Base-by-base conservation (phyloP, 2,888 invertebrate genomes). In the Nymphalis c-album region DNA sequence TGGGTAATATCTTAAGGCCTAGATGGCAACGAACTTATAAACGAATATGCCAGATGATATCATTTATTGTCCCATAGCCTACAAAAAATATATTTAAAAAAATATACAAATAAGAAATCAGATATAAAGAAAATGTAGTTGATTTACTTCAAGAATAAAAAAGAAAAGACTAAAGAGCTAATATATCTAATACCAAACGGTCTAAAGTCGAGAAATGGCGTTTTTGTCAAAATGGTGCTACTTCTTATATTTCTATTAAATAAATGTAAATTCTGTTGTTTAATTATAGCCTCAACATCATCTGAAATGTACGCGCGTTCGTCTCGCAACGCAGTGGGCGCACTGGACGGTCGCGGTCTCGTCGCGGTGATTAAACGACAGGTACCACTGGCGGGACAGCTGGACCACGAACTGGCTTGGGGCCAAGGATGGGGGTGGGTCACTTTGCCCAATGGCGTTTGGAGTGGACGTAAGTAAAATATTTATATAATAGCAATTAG, bases 371-470 rank as follows among this genome's bases (percentile, higher is more conserved):
- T 93, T 79, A 93, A 93, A 78, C 77, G 92, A 2, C 92, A 92
- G 76, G 92, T 93, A 35, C 92, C 92, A 0, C 82, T 92, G 55
- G 92, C 92, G 0, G 92, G 92, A 0, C 87, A 94, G 85, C 92
- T 91, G 78, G 94, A 86, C 83, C 94, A 85, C 80, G 93, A 86
- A 84, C 93, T 84, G 77, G 93, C 93, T 75, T 96, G 95, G 95
- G 95, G 95, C 6, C 95, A 95, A 76, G 95, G 95, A 59, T 95
- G 95, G 95, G 95, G 95, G 2, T 95, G 95, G 95, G 94, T 95
- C 65, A 95, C 94, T 17, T 80, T 94, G 77, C 94, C 94, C 16
- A 94, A 94, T 69, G 94, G 94, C 10, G 94, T 94, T 2, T 94
- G 94, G 94, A 94, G 94, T 76, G 94, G 94, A 78, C 94, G 94